phyloP scores from a whole-genome alignment of 2,797 vertebrate genomes.

The Crenichthys baileyi region DNA sequence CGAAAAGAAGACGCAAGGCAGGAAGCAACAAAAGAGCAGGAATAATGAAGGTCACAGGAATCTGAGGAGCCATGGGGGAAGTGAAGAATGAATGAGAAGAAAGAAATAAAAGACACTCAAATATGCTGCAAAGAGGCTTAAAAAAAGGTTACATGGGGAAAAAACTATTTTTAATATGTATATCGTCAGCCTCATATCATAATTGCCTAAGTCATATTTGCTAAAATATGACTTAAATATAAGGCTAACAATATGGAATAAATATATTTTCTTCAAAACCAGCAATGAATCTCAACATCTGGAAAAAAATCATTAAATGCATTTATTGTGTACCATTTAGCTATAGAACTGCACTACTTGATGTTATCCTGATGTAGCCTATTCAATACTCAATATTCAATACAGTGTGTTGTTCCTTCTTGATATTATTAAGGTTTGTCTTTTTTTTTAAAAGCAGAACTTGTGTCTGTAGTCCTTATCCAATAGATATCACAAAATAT shows the following conservation, averaged over 20 bases:
- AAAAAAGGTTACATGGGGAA: not conserved
- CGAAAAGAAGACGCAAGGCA: not conserved
- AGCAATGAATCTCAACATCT: no score
- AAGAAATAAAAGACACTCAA: not conserved
- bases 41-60: conserved; percentile 23
- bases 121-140: conserved; percentile 5
- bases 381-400: not conserved
- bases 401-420: not conserved
- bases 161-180: not conserved
- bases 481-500: not conserved
- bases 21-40: not conserved
- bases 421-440: not conserved
- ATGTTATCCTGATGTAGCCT: not conserved
- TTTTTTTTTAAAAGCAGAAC: no score
- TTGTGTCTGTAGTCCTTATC: not conserved
- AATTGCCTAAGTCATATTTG: no score
- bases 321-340: not conserved
- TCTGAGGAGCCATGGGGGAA: conserved; percentile 1
- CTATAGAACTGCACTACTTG: not conserved
- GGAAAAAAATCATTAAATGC: not conserved
- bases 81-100: not conserved
- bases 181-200: no score
- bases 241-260: no score
- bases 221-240: no score
- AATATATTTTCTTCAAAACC: no score